Conservation (phyloP, 2,888 invertebrate genomes). For the Diloba caeruleocephala region DNA sequence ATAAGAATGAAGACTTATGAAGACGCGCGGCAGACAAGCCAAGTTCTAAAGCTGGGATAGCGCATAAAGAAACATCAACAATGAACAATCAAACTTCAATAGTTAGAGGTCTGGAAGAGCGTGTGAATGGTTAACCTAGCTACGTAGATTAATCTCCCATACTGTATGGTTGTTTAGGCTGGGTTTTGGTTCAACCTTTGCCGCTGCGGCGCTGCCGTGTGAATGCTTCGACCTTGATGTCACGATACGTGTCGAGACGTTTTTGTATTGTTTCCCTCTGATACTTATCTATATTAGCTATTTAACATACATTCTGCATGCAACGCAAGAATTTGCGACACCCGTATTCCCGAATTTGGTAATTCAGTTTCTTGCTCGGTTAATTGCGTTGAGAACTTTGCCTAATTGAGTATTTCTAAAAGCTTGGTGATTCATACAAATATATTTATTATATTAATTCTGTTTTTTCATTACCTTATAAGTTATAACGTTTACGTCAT, state of each 20-base stretch:
- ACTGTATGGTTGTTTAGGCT: constrained; percentile 46
- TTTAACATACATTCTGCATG: constrained; percentile 49
- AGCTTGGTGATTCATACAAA: constrained; percentile 16
- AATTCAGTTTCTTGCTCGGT: constrained; percentile 24
- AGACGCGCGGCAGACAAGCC: not conserved
- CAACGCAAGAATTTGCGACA: constrained; percentile 21
- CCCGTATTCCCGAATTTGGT: constrained; percentile 30
- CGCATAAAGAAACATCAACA: constrained; percentile 4
- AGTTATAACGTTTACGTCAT: not conserved
- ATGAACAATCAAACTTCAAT: constrained; percentile 11
- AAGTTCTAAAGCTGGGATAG: not conserved
- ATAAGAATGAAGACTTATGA: not conserved
- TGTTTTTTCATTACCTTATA: constrained; percentile 1
- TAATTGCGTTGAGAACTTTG: constrained; percentile 34
- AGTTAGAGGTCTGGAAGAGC: constrained; percentile 25
- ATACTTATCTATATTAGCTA: constrained; percentile 51
- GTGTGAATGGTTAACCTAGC: constrained; percentile 46
- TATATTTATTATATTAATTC: constrained; percentile 6
- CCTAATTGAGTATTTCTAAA: constrained; percentile 13
- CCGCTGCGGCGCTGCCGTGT: constrained; percentile 65
- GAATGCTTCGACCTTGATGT: constrained; percentile 80
- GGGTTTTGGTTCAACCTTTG: constrained; percentile 40
- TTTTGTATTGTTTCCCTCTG: constrained; percentile 61
- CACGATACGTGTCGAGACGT: constrained; percentile 60
- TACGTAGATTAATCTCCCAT: constrained; percentile 60